These are phyloP conservation scores for Mystacides longicornis DNA, from an alignment of 2,888 invertebrate species.

Conservation along the genomic window DNA sequence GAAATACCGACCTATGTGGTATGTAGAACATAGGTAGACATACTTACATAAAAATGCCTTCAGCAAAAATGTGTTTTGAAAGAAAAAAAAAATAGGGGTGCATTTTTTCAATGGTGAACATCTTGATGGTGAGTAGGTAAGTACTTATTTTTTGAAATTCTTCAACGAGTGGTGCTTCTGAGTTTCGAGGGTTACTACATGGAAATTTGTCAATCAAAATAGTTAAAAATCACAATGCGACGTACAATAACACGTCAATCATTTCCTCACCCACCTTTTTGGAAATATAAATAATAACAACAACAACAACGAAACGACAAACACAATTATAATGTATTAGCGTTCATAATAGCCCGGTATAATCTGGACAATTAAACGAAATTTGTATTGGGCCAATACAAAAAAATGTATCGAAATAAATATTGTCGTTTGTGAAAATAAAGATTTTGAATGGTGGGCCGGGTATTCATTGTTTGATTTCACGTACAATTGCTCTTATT, in stretches of 20 bases:
- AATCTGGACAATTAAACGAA: no score
- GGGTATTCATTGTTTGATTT: slow-evolving; percentile 3
- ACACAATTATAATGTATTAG: background rate
- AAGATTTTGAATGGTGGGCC: slow-evolving; percentile 7
- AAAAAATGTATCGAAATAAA: slow-evolving; percentile 2
- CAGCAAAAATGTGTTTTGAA: no score
- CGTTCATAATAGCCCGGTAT: background rate
- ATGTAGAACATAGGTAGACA: no score
- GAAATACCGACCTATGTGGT: no score
- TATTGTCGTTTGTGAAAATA: slow-evolving; percentile 10
- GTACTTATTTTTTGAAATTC: background rate
- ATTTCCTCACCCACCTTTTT: background rate
- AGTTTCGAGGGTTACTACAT: slow-evolving; percentile 9
- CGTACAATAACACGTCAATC: background rate
- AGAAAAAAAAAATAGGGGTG: no score
- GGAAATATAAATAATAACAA: background rate
- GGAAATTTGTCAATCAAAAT: slow-evolving; percentile 9
- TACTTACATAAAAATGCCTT: no score
- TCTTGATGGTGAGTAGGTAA: no score
- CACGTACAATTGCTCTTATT: slow-evolving; percentile 12
- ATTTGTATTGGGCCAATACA: no score
- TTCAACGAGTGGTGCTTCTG: background rate
- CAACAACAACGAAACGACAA: background rate
- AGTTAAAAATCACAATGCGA: background rate
- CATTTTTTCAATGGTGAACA: no score